Evolutionary conservation across 2,888 invertebrate genomes (phyloP), one percentile per base, ranked within the genome.

Genomic region (Polyommatus iphigenia): DNA sequence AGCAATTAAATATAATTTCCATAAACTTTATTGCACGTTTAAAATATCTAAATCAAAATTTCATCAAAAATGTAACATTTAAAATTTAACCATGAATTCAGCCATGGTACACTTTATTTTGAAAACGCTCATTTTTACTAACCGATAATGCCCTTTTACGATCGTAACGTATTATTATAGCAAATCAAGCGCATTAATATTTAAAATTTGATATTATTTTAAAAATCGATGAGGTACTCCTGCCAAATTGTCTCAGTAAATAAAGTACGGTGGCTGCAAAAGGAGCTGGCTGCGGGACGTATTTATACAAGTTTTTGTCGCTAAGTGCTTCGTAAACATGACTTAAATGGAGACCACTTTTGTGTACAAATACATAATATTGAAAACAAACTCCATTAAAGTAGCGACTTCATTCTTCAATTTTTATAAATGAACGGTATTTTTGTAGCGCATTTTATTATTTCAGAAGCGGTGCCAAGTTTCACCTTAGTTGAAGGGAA

Each of bases 261-360:
- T 75, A 32, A 75, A 75, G 72, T 50, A 75, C 75, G 8, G 46
- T 29, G 29, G 50, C 24, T 54, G 54, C 75, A 75, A 73, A 73
- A 41, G 54, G 29, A 50, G 46, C 50, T 8, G 54, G 54, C 5
- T 7, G 46, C 29, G 54, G 54, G 75, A 24, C 15, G 46, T 75
- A 54, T 75, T 81, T 77, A 80, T 77, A 78, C 77, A 78, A 78
- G 79, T 76, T 72, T 79, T 71, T 73, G 76, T 78, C 73, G 80
- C 57, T 79, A 79, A 81, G 80, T 79, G 79, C 78, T 79, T 59
- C 76, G 76, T 79, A 81, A 80, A 81, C 76, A 80, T 80, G 76
- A 76, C 77, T 79, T 80, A 73, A 80, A 80, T 79, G 80, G 79
- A 80, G 24, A 71, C 36, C 72, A 54, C 71, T 72, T 77, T 77